Conservation (phyloP, 1,140 invertebrate species). For the Pentalonia nigronervosa region DNA sequence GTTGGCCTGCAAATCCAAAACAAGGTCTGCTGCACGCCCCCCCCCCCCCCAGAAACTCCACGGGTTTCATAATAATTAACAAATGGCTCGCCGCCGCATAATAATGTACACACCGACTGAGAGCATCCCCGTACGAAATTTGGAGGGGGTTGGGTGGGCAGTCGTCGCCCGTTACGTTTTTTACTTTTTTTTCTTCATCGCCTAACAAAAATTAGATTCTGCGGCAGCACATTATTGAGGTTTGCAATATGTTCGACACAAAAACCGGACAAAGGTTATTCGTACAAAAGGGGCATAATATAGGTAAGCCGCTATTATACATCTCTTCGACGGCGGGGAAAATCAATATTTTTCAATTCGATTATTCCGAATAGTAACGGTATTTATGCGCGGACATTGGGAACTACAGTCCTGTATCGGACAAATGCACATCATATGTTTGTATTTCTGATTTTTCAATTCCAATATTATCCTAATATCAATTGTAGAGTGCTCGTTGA, state of each 20-base stretch:
- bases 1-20: conserved; percentile 10
- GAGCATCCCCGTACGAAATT: not conserved
- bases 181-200: not conserved
- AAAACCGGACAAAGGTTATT: conserved; percentile 20
- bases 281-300: not conserved
- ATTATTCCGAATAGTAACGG: conserved; percentile 13
- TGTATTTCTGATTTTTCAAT: not conserved
- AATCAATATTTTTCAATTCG: conserved; percentile 23
- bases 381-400: not conserved
- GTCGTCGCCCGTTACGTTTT: not conserved
- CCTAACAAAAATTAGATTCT: conserved; percentile 44
- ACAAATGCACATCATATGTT: not conserved
- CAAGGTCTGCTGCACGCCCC: not conserved
- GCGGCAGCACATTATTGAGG: not conserved
- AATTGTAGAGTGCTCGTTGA: not conserved
- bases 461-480: not conserved
- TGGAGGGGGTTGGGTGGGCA: too few species aligned
- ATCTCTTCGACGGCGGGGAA: not conserved
- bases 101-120: too few species aligned
- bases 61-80: conserved; percentile 24
- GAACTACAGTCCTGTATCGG: not conserved
- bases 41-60: not conserved
- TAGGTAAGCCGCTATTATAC: not conserved
- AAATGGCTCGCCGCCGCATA: not conserved
- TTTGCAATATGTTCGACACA: not conserved